Percentiles rank a stretch among this genome's conserved stretches.
These are phyloP conservation scores for Pedicia rivosa DNA, from an alignment of 2,888 invertebrate genomes.

Conservation along the genomic window DNA sequence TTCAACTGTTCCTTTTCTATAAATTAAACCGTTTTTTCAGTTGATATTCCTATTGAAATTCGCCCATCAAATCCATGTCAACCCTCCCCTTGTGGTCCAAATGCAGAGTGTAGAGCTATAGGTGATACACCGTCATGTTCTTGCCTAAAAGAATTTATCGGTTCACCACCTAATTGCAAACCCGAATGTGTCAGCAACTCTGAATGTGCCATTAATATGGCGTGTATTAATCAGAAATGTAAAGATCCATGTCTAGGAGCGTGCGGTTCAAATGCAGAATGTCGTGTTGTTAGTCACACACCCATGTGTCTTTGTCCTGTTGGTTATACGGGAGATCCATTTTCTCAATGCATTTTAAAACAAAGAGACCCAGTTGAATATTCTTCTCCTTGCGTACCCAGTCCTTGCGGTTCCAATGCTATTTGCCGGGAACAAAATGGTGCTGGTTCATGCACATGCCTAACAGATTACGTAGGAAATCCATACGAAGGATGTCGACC, in stretches of 20 bases:
- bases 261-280: conserved; percentile 54
- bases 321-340: conserved; percentile 49
- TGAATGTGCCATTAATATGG: conserved; percentile 47
- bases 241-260: conserved; percentile 54
- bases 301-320: conserved; percentile 42
- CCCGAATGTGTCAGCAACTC: conserved; percentile 54
- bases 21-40: background rate
- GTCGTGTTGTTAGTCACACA: conserved; percentile 54
- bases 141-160: conserved; percentile 39
- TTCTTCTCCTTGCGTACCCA: conserved; percentile 44
- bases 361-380: conserved; percentile 16
- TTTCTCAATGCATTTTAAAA: conserved; percentile 33
- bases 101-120: conserved; percentile 43
- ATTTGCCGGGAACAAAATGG: conserved; percentile 45
- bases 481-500: conserved; percentile 62
- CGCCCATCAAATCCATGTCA: conserved; percentile 34
- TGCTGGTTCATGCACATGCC: conserved; percentile 51
- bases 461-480: conserved; percentile 54
- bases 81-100: conserved; percentile 55
- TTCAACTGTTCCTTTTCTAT: conserved; percentile 5
- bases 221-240: conserved; percentile 58
- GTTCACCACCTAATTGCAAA: conserved; percentile 46
- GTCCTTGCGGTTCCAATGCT: conserved; percentile 66
- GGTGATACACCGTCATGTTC: conserved; percentile 34
- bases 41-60: too few species aligned